These are phyloP conservation scores for Lysandra coridon DNA, from an alignment of 2,888 invertebrate species.

Conservation along the genomic window DNA sequence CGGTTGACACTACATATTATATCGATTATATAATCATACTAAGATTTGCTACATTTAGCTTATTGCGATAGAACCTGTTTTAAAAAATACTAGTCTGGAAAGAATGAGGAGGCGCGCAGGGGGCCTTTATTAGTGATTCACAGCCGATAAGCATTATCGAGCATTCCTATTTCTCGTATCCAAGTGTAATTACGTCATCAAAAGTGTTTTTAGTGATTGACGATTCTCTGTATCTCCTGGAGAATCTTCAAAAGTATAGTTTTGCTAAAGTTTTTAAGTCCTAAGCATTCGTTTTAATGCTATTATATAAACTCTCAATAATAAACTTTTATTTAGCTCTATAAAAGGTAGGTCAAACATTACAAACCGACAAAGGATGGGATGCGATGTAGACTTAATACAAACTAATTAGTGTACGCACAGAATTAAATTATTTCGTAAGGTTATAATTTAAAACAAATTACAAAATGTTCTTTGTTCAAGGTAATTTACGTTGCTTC, in stretches of 20 bases:
- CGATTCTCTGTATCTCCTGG: neutral
- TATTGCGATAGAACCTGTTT: neutral
- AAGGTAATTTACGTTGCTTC: slow-evolving; percentile 16
- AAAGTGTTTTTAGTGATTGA: neutral
- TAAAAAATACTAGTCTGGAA: neutral
- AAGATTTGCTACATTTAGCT: neutral
- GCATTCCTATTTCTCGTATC: neutral
- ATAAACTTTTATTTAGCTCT: neutral
- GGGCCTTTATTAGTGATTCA: slow-evolving; percentile 1
- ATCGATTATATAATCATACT: neutral
- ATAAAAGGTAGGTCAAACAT: neutral
- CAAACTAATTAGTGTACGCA: neutral
- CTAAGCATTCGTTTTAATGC: neutral
- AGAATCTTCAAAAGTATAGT: neutral
- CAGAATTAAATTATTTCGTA: slow-evolving; percentile 16
- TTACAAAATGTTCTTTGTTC: slow-evolving; percentile 28
- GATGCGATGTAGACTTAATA: neutral
- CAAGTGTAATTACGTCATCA: neutral
- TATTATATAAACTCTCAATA: neutral
- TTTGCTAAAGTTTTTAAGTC: neutral
- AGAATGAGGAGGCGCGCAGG: neutral
- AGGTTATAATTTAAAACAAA: slow-evolving; percentile 19
- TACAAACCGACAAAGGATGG: neutral
- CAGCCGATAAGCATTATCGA: neutral
- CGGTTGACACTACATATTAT: neutral